Evolutionary conservation across 2,113 vertebrate species (phyloP).

Genomic region (Melanerpes aurifrons): DNA sequence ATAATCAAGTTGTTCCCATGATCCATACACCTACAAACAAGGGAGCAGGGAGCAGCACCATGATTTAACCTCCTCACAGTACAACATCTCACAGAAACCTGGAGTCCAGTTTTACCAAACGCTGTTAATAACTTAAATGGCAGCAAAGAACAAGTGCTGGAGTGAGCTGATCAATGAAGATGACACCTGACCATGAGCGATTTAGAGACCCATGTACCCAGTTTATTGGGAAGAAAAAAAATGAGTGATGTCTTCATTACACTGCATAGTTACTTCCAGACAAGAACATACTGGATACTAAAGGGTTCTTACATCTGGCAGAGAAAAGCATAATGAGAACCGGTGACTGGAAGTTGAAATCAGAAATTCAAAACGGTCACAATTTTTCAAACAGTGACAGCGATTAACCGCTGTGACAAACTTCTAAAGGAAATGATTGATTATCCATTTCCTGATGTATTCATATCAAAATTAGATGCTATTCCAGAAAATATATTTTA

Average conservation of each 20-base stretch:
- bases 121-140: neutral
- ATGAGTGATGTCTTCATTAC: slow-evolving; percentile 27
- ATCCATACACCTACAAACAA: neutral
- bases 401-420: slow-evolving; percentile 65
- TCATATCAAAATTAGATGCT: slow-evolving; percentile 66
- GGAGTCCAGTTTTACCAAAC: neutral
- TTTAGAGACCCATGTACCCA: neutral
- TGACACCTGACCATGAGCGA: neutral
- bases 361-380: slow-evolving; percentile 68
- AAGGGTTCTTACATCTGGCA: slow-evolving; percentile 70
- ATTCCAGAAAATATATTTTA: slow-evolving; percentile 54
- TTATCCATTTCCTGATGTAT: slow-evolving; percentile 63
- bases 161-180: neutral
- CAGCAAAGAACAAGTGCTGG: neutral
- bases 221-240: neutral
- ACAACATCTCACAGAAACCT: neutral
- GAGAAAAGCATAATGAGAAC: slow-evolving; percentile 66
- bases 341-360: slow-evolving; percentile 68
- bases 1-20: neutral
- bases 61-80: neutral
- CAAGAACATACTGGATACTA: slow-evolving; percentile 15
- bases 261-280: neutral
- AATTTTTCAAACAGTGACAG: slow-evolving; percentile 60
- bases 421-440: slow-evolving; percentile 65
- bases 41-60: neutral